These are phyloP conservation scores for Cordilura impudica DNA, from an alignment of 2,888 invertebrate species.

Conservation along the genomic window DNA sequence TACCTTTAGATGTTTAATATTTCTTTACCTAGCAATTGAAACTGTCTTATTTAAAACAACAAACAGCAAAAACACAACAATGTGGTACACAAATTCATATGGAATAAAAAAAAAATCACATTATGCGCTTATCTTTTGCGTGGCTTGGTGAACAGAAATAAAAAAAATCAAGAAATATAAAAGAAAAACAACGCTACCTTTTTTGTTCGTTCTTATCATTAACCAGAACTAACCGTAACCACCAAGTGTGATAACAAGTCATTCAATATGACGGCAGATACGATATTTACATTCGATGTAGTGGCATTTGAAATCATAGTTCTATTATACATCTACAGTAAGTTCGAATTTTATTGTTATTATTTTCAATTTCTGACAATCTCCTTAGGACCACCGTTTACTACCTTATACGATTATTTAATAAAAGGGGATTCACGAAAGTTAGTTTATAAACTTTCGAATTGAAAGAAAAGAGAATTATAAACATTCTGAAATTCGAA, in stretches of 20 bases:
- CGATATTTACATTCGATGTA: not conserved
- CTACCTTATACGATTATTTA: too few relatives aligned
- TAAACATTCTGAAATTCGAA: too few relatives aligned
- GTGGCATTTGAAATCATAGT: not conserved
- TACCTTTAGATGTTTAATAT: conserved; percentile 57
- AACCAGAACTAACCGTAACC: conserved; percentile 24
- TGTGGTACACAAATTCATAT: not conserved
- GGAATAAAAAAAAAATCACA: conserved; percentile 9
- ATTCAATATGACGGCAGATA: not conserved
- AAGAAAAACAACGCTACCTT: not conserved
- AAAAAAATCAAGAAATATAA: conserved; percentile 5
- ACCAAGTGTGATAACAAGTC: not conserved
- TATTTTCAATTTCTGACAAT: not conserved
- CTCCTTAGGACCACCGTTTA: not conserved
- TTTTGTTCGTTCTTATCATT: conserved; percentile 20
- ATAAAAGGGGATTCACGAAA: too few relatives aligned
- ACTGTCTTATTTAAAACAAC: conserved; percentile 61
- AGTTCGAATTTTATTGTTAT: not conserved
- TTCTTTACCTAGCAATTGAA: conserved; percentile 65
- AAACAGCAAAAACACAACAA: not conserved
- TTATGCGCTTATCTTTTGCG: conserved; percentile 26
- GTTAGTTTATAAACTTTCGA: too few relatives aligned
- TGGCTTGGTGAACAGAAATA: not conserved
- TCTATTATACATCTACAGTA: not conserved
- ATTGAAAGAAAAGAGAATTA: too few relatives aligned